Conservation (phyloP, 2,888 invertebrate species). For the Rhamphomyia laevipes region DNA sequence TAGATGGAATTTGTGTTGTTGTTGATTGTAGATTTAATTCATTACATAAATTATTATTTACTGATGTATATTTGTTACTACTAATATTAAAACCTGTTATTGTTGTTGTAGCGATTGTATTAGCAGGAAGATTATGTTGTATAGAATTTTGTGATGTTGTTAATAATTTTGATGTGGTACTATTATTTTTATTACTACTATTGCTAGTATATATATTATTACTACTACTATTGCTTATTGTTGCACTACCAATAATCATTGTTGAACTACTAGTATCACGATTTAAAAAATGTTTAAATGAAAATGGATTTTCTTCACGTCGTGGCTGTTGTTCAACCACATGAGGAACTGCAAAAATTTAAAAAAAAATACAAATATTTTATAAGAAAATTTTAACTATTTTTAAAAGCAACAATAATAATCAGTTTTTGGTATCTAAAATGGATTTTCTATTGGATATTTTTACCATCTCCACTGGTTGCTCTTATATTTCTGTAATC, state of each 20-base stretch:
- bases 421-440: not conserved
- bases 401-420: too few species aligned
- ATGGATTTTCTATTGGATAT: too few species aligned
- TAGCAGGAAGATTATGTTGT: too few species aligned
- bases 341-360: not conserved
- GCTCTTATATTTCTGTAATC: not conserved
- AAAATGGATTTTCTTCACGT: constrained; percentile 64
- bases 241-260: constrained; percentile 3
- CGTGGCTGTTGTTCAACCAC: constrained; percentile 12
- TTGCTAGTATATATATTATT: constrained; percentile 4
- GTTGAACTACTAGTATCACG: constrained; percentile 38
- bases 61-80: too few species aligned
- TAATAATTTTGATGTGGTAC: too few species aligned
- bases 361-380: not conserved
- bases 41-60: too few species aligned
- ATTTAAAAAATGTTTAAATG: constrained; percentile 73
- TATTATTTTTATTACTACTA: not conserved
- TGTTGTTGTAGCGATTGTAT: too few species aligned
- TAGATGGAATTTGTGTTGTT: not conserved
- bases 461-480: not conserved
- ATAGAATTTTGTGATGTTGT: too few species aligned
- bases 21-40: too few species aligned
- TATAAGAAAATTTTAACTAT: not conserved
- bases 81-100: too few species aligned
- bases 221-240: constrained; percentile 5